These are phyloP conservation scores for Antennarius maculatus DNA, from an alignment of 2,797 vertebrate species.

Conservation along the genomic window DNA sequence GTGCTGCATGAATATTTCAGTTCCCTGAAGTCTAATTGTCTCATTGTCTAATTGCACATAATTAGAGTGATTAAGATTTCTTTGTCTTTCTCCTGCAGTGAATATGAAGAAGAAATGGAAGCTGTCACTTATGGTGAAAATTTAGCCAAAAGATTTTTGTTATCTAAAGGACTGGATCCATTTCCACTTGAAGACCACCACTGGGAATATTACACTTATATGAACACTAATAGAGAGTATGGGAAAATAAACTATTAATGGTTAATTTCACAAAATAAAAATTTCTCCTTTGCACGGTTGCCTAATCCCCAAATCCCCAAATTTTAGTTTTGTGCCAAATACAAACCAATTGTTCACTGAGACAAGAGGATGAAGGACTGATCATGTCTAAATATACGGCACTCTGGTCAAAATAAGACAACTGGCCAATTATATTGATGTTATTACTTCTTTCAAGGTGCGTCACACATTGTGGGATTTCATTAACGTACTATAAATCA, in stretches of 20 bases:
- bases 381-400: no score
- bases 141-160: constrained; percentile 32
- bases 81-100: constrained; percentile 42
- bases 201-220: constrained; percentile 19
- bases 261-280: no score
- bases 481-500: no score
- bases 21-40: constrained; percentile 7
- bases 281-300: no score
- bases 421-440: no score
- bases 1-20: constrained; percentile 73
- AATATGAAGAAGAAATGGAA: constrained; percentile 55
- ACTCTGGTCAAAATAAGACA: no score
- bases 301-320: no score
- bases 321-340: no score
- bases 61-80: constrained; percentile 77
- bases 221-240: neutral
- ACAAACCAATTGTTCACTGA: no score
- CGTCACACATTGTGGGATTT: no score
- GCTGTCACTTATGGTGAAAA: constrained; percentile 54
- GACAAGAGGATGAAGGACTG: no score
- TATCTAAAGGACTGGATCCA: constrained; percentile 18
- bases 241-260: neutral
- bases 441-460: no score
- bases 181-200: constrained; percentile 53
- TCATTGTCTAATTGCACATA: constrained; percentile 74